Evolutionary conservation across 2,797 vertebrate genomes (phyloP).

Genomic region (Hydrophis major): DNA sequence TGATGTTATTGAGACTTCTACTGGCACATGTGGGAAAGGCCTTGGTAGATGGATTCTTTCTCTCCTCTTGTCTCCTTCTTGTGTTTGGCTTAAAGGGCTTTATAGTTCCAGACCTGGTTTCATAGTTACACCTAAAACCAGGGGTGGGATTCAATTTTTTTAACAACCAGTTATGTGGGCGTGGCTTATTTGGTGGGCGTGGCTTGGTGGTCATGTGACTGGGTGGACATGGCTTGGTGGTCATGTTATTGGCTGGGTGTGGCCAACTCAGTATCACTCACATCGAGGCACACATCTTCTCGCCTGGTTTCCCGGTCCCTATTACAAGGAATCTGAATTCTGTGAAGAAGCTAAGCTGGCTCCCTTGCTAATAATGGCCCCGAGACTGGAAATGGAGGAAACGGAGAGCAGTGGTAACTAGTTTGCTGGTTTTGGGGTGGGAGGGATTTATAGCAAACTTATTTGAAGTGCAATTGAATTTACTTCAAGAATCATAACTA

Average conservation of each 20-base stretch:
- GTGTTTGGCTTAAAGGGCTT: background rate
- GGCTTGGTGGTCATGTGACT: too few relatives aligned
- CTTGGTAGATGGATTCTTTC: background rate
- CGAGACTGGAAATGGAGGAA: background rate
- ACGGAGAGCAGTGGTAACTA: background rate
- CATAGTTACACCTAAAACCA: background rate
- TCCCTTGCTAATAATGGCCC: background rate
- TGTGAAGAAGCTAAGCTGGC: background rate
- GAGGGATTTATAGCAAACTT: background rate
- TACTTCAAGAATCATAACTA: background rate
- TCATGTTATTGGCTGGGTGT: too few relatives aligned
- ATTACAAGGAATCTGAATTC: background rate
- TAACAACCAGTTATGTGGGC: too few relatives aligned
- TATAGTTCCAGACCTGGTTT: background rate
- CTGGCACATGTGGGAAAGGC: background rate
- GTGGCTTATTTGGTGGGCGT: too few relatives aligned
- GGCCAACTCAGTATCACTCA: too few relatives aligned
- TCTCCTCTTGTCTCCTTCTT: background rate
- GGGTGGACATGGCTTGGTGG: too few relatives aligned
- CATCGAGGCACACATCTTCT: too few relatives aligned
- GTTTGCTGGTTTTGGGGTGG: background rate
- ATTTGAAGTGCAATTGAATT: background rate
- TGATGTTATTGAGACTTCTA: background rate
- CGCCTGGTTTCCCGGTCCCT: background rate
- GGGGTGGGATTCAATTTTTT: too few relatives aligned